Conservation (phyloP, 2,113 vertebrate species). For the Tetrax tetrax region DNA sequence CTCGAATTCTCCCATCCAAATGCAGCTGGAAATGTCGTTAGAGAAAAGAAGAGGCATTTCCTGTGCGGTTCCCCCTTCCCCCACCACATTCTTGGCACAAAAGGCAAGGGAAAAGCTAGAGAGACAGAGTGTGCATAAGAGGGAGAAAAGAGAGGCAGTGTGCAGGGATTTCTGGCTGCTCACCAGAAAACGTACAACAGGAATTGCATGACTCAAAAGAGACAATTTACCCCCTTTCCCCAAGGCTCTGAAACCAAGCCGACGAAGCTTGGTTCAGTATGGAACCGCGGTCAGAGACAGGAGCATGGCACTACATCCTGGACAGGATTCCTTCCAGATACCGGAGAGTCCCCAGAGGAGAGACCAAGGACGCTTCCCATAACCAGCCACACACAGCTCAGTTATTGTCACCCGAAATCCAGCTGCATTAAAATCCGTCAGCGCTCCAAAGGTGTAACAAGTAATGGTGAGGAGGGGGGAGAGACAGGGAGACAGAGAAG, state of each 20-base stretch:
- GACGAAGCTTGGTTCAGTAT: constrained; percentile 23
- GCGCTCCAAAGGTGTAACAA: background rate
- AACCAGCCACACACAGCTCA: background rate
- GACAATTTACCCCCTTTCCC: constrained; percentile 14
- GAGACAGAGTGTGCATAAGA: constrained; percentile 58
- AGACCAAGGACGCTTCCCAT: background rate
- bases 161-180: constrained; percentile 63
- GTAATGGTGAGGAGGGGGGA: background rate
- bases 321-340: background rate
- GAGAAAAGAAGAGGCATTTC: constrained; percentile 82
- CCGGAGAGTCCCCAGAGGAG: background rate
- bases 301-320: background rate
- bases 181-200: constrained; percentile 59
- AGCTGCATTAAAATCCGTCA: background rate
- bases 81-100: constrained; percentile 78
- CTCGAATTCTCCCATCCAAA: constrained; percentile 69
- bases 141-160: constrained; percentile 60
- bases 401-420: constrained; percentile 30
- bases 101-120: constrained; percentile 60
- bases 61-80: constrained; percentile 72
- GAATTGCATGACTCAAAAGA: constrained; percentile 52
- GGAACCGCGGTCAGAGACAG: background rate
- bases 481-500: background rate
- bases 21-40: constrained; percentile 75
- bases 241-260: background rate